Evolutionary conservation across 1,140 invertebrate genomes (phyloP).

Genomic region (Lepidurus packardi): DNA sequence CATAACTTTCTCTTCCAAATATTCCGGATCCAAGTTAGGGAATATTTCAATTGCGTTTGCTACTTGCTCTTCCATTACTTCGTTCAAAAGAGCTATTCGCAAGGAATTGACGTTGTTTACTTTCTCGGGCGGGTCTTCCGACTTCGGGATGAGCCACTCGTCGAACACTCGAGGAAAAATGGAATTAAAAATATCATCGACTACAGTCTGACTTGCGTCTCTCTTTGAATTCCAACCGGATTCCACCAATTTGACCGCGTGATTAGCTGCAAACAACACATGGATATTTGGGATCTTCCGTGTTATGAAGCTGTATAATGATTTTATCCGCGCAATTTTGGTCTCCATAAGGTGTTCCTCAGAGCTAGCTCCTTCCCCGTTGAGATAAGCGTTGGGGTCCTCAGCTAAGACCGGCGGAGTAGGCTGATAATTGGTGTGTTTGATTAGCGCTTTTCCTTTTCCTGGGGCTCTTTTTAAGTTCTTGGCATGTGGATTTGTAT

Average conservation of each 20-base stretch:
- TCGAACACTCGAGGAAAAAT: neutral
- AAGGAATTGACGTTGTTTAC: neutral
- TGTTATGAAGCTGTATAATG: neutral
- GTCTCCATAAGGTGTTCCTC: neutral
- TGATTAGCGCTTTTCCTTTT: neutral
- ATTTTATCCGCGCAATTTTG: neutral
- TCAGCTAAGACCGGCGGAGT: neutral
- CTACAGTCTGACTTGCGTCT: neutral
- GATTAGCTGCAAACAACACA: neutral
- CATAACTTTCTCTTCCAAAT: constrained; percentile 47
- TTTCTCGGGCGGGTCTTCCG: neutral
- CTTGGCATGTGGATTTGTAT: neutral
- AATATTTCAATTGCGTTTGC: constrained; percentile 43
- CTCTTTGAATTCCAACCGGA: neutral
- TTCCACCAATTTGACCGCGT: neutral
- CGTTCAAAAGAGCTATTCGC: neutral
- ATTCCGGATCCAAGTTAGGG: constrained; percentile 51
- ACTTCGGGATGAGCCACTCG: neutral
- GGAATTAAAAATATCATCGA: neutral
- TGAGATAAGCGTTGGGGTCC: neutral
- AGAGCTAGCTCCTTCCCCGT: neutral
- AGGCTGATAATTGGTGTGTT: neutral
- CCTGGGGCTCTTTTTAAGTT: neutral
- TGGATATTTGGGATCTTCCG: neutral
- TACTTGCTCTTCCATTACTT: constrained; percentile 42